Conservation (phyloP, 1,140 invertebrate genomes). For the Drosophila varians region DNA sequence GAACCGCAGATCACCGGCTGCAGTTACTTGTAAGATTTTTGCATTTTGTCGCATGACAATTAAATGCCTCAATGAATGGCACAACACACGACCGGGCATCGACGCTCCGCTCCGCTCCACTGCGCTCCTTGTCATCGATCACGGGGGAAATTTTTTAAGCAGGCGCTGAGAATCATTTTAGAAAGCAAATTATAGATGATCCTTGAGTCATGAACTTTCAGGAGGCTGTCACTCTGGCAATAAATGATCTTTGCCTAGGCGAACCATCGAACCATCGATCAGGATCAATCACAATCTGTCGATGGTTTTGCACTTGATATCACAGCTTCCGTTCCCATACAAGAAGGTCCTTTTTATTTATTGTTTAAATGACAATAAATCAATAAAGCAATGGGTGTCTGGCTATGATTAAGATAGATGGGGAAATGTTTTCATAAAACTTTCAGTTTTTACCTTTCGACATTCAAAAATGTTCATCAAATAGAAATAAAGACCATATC, state of each 20-base stretch:
- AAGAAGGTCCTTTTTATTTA: background rate
- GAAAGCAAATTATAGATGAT: constrained; percentile 75
- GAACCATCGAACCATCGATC: constrained; percentile 58
- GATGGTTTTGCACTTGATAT: constrained; percentile 58
- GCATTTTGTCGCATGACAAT: constrained; percentile 77
- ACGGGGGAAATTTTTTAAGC: constrained; percentile 52
- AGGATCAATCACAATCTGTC: constrained; percentile 56
- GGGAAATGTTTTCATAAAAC: too few relatives aligned
- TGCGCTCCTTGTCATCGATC: constrained; percentile 67
- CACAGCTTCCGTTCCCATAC: constrained; percentile 29
- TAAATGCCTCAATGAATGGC: constrained; percentile 75
- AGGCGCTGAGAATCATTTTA: constrained; percentile 54
- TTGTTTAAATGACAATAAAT: background rate
- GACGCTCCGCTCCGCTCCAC: constrained; percentile 10
- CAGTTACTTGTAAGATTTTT: constrained; percentile 55
- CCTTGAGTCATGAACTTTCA: constrained; percentile 68
- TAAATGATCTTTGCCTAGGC: constrained; percentile 55
- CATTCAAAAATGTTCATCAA: background rate
- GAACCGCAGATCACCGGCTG: constrained; percentile 55
- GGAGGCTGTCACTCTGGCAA: constrained; percentile 60
- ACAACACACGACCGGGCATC: constrained; percentile 57
- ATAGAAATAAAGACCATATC: background rate
- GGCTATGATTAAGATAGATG: too few relatives aligned
- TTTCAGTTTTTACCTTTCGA: background rate
- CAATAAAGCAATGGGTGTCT: too few relatives aligned